Base-by-base conservation (phyloP, 2,113 vertebrate genomes). In the Aptenodytes patagonicus region DNA sequence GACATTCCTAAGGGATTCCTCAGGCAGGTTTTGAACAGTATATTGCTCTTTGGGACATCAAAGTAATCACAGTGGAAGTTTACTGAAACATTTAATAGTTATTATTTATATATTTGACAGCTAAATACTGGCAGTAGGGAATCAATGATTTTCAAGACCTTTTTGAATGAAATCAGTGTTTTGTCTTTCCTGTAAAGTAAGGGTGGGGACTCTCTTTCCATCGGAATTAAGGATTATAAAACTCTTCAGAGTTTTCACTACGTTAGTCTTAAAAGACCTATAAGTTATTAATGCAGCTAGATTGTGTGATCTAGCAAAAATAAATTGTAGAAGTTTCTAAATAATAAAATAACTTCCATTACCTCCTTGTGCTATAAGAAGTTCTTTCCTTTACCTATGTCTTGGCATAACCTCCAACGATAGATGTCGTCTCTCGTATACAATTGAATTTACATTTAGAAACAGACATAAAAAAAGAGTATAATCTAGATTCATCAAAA, bases 1-100 rank as follows among this genome's bases (percentile, higher is more conserved):
- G 61, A 55, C 8, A 38, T 91, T 92, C 89, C 72, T 65, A 54
- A 49, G 57, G 36, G 80, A 79, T 84, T 84, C 7, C 49, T 89
- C 47, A 65, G 44, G 68, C 22, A 83, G 25, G 20, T 88, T 89
- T 93, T 75, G 57, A 95, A 82, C 22, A 76, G 18, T 44, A 14
- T 64, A 40, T 82, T 91, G 44, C 49, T 76, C 28, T 68, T 69
- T 52, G 44, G 47, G 57, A 89, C 21, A 69, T 79, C 11, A 19
- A 61, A 76, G 62, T 17, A 92, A 76, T 52, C 72, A 57, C 76
- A 76, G 54, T 4, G 6, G 88, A 94, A 83, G 40, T 95, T 93
- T 86, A 58, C 81, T 76, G 65, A 91, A 92, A 93, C 8, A 65
- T 92, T 96, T 92, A 91, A 34, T 24, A 54, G 17, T 51, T 94